phyloP scores from a whole-genome alignment of 2,888 invertebrate species.

The Proisotoma minuta region DNA sequence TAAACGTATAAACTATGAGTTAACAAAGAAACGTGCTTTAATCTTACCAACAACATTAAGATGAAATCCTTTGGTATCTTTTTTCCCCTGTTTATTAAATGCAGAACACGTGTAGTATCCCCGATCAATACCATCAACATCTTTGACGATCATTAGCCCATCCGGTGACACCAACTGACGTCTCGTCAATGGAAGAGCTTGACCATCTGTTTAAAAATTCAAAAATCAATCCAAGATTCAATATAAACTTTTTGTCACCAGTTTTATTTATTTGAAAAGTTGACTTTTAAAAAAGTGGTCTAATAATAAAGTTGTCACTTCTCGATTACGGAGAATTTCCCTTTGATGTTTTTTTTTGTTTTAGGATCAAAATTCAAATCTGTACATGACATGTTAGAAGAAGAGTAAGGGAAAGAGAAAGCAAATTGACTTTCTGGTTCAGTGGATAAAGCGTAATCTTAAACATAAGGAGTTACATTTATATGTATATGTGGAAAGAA shows the following conservation, averaged over 20 bases:
- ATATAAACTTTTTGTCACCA: too few relatives aligned
- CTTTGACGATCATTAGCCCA: constrained; percentile 52
- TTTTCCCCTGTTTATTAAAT: constrained; percentile 50
- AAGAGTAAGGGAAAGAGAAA: not conserved
- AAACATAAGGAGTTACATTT: too few relatives aligned
- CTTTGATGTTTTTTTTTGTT: too few relatives aligned
- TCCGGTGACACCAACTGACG: constrained; percentile 51
- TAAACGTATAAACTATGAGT: too few relatives aligned
- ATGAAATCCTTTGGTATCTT: constrained; percentile 46
- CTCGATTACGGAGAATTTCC: too few relatives aligned
- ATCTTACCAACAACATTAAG: constrained; percentile 48
- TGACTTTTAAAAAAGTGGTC: too few relatives aligned
- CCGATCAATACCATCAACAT: constrained; percentile 51
- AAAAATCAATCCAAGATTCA: too few relatives aligned
- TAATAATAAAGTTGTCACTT: too few relatives aligned
- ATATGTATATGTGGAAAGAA: constrained; percentile 6
- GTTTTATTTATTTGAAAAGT: too few relatives aligned
- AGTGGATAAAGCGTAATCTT: not conserved
- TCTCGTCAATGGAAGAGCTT: constrained; percentile 52
- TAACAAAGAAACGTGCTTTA: too few relatives aligned
- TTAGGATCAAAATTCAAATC: too few relatives aligned
- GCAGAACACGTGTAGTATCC: constrained; percentile 53
- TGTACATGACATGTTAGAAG: too few relatives aligned
- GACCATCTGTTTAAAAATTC: constrained; percentile 49
- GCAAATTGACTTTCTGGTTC: constrained; percentile 3